Evolutionary conservation across 2,797 vertebrate genomes (phyloP), one percentile per base, ranked within the genome.

Genomic region (Mus spretus): DNA sequence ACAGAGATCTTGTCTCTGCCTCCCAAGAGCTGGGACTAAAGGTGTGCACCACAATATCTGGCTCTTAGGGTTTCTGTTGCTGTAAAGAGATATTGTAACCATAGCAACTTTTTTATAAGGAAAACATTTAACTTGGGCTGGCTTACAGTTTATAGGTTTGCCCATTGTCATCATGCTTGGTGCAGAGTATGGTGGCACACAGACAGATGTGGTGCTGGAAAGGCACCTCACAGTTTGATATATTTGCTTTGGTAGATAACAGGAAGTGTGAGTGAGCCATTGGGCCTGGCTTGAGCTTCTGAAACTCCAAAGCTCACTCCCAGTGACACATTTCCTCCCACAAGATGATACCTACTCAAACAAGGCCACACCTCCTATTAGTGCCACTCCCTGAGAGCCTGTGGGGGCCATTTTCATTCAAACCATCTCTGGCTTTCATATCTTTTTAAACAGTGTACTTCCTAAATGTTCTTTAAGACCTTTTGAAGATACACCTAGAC

Each of bases 381-480:
- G 31, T 67, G 31, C 44, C 61, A n/a, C 63, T 67, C 47, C 19
- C 1, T 34, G 6, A 50, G 19, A 85, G 31, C 63, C 63, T 67
- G 0, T 67, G 31, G 31, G 26, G 15, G 31, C 63, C 44, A 67
- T 85, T 85, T 67, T n/a, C 63, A 67, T n/a, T 67, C 63, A 85
- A 15, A 85, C 83, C 31, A 70, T 20, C 44, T 53, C 31, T 24
- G 44, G 61, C 28, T 67, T 67, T 61, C n/a, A 17, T 61, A 61
- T 11, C 63, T 47, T 84, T 85, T 10, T 59, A 70, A 82, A 84
- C 59, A 94, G 40, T 86, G n/a, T 10, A 87, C 59, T 86, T 91
- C 15, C 95, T 88, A 91, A 83, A 72, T 61, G 14, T 84, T 79
- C 11, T 79, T 80, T 53, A 89, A n/a, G 72, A 93, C 4, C 10